phyloP scores from a whole-genome alignment of 2,797 vertebrate genomes.

The Tamandua tetradactyla region DNA sequence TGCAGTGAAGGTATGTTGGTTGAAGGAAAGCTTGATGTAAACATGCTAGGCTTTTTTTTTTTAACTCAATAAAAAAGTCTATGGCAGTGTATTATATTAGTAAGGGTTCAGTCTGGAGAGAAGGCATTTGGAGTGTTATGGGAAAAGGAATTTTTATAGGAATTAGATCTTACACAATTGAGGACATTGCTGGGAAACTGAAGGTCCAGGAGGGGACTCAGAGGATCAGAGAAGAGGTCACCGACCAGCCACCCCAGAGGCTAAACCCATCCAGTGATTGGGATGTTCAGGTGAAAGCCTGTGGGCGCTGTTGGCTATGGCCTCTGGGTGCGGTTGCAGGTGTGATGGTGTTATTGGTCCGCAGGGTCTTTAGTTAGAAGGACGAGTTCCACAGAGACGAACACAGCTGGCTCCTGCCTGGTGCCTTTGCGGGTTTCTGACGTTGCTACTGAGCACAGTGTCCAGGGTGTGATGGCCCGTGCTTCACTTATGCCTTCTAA shows the following conservation, averaged over 20 bases:
- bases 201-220: background rate
- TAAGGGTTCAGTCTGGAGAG: background rate
- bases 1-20: background rate
- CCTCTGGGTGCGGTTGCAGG: background rate
- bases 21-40: background rate
- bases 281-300: background rate
- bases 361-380: background rate
- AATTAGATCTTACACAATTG: background rate
- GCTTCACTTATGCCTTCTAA: too few species aligned
- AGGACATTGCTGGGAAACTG: background rate
- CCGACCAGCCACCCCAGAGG: background rate
- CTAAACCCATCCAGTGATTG: background rate
- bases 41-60: background rate
- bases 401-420: background rate
- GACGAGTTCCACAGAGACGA: background rate
- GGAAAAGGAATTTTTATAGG: background rate
- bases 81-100: background rate
- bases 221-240: background rate
- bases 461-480: background rate
- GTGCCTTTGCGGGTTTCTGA: background rate
- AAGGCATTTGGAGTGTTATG: background rate
- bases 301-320: background rate
- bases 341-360: background rate
- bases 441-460: background rate
- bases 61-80: background rate